Percentiles rank a stretch among this genome's conserved stretches.
These are phyloP conservation scores for Heteronetta atricapilla DNA, from an alignment of 2,113 vertebrate genomes.

Conservation along the genomic window DNA sequence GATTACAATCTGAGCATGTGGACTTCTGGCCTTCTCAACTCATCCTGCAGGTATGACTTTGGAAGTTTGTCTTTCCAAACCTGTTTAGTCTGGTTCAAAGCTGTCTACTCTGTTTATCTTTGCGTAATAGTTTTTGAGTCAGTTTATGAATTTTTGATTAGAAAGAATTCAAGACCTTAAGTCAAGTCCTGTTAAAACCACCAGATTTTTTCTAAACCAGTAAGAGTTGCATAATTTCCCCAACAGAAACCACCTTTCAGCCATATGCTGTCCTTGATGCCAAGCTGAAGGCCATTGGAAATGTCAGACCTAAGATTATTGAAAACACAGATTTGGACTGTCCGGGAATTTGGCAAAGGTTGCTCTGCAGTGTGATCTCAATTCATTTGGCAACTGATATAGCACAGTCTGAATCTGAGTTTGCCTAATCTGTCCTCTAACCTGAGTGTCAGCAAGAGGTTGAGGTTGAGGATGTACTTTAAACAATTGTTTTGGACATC, in stretches of 20 bases:
- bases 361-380: background rate
- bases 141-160: background rate
- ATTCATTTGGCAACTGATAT: background rate
- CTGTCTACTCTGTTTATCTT: background rate
- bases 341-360: background rate
- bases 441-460: background rate
- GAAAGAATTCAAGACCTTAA: background rate
- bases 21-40: background rate
- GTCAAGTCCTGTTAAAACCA: background rate
- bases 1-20: background rate
- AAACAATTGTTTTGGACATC: background rate
- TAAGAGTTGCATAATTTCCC: background rate
- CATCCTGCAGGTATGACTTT: background rate
- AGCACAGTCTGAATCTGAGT: background rate
- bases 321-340: background rate
- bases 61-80: background rate
- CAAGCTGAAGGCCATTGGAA: background rate
- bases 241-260: background rate
- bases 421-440: background rate
- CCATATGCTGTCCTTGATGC: background rate
- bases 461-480: background rate
- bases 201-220: background rate
- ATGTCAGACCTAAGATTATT: background rate
- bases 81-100: background rate
- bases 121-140: background rate